A percentile compares a stretch with the other conserved stretches of the same genome.
Evolutionary conservation across 1,140 invertebrate genomes (phyloP).

Genomic region (Lepidostoma basale): DNA sequence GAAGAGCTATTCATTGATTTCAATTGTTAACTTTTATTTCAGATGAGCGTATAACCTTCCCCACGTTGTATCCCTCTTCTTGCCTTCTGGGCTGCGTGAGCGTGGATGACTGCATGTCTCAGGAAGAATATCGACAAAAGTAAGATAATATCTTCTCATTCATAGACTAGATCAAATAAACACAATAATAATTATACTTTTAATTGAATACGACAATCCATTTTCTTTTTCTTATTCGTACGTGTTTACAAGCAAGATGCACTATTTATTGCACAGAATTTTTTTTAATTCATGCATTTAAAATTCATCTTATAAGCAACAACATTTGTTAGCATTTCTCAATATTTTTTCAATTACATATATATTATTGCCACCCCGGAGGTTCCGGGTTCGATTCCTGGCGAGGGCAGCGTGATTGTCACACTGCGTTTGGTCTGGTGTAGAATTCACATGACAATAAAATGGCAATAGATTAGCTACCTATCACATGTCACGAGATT

Average conservation of each 20-base stretch:
- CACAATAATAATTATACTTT: not conserved
- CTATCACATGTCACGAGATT: too few species aligned
- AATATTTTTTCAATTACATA: too few species aligned
- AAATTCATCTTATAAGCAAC: too few species aligned
- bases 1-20: not conserved
- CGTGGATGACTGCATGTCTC: constrained; percentile 79
- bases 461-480: too few species aligned
- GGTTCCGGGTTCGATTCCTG: too few species aligned
- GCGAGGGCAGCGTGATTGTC: too few species aligned
- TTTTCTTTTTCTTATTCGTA: not conserved
- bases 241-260: not conserved
- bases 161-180: not conserved
- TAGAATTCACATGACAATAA: too few species aligned
- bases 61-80: constrained; percentile 81
- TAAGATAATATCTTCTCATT: constrained; percentile 44
- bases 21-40: constrained; percentile 47
- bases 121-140: constrained; percentile 82
- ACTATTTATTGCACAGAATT: too few species aligned
- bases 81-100: constrained; percentile 89
- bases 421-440: too few species aligned
- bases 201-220: not conserved
- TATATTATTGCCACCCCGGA: too few species aligned
- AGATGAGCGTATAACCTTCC: constrained; percentile 76
- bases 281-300: too few species aligned
- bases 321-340: too few species aligned